A percentile compares a stretch with the other conserved stretches of the same genome.
Evolutionary conservation across 2,113 vertebrate genomes (phyloP).

Genomic region (Burhinus oedicnemus): DNA sequence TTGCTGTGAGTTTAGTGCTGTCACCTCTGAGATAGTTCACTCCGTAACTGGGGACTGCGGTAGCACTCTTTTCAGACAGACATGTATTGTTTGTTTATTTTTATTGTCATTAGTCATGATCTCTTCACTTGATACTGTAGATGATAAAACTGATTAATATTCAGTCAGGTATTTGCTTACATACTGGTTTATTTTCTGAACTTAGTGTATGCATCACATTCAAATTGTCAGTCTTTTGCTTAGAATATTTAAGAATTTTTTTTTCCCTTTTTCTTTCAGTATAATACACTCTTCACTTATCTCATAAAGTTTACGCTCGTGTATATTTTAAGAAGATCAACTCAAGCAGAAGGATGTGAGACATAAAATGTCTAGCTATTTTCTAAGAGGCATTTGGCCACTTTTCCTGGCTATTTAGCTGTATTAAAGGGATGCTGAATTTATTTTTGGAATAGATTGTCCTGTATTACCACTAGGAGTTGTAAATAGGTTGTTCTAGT

Average conservation of each 20-base stretch:
- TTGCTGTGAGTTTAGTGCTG: background rate
- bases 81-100: background rate
- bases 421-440: background rate
- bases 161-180: background rate
- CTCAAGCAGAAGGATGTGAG: background rate
- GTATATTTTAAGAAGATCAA: background rate
- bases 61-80: background rate
- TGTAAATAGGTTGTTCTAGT: constrained; percentile 22
- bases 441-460: constrained; percentile 50
- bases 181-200: background rate
- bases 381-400: background rate
- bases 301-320: background rate
- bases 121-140: background rate
- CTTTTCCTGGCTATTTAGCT: background rate
- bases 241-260: background rate
- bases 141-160: background rate
- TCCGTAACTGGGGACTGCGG: background rate
- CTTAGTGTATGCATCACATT: background rate
- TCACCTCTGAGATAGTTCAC: fast-evolving
- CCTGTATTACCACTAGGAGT: background rate
- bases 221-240: background rate
- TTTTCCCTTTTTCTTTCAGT: background rate
- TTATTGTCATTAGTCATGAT: background rate
- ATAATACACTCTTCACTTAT: background rate
- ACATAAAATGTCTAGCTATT: background rate